These are phyloP conservation scores for Drosophila teissieri DNA, from an alignment of 1,140 invertebrate genomes.

Conservation along the genomic window DNA sequence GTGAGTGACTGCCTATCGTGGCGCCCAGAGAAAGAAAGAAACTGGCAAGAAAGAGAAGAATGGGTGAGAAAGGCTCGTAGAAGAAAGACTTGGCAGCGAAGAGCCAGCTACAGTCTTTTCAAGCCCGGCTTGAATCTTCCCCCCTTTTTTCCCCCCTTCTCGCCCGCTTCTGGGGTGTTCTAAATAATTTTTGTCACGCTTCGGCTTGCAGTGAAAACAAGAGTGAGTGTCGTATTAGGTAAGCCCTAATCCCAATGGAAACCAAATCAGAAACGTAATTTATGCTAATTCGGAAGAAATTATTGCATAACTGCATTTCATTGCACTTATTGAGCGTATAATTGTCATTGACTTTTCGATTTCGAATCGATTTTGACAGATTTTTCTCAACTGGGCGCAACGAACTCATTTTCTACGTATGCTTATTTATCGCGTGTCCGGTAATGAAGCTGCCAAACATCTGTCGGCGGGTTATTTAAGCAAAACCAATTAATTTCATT, in stretches of 20 bases:
- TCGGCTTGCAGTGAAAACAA: slow-evolving; percentile 42
- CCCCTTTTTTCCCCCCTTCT: slow-evolving; percentile 8
- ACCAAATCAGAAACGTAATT: slow-evolving; percentile 31
- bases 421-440: slow-evolving; percentile 30
- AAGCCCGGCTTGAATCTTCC: slow-evolving; percentile 5
- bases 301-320: slow-evolving; percentile 22
- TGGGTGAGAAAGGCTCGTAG: background rate
- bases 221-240: slow-evolving; percentile 33
- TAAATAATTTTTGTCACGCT: slow-evolving; percentile 52
- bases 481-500: slow-evolving; percentile 56
- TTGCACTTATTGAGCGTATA: slow-evolving; percentile 1
- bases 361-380: background rate
- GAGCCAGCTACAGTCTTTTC: slow-evolving; percentile 9
- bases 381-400: slow-evolving; percentile 20
- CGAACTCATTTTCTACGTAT: slow-evolving; percentile 33
- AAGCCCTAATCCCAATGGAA: slow-evolving; percentile 31
- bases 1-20: slow-evolving; percentile 29
- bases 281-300: slow-evolving; percentile 32
- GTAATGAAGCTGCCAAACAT: slow-evolving; percentile 49
- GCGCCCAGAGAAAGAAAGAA: slow-evolving; percentile 14
- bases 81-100: slow-evolving; percentile 30
- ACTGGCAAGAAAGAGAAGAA: slow-evolving; percentile 20
- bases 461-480: slow-evolving; percentile 38
- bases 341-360: slow-evolving; percentile 1
- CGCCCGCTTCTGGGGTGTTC: slow-evolving; percentile 27